These are phyloP conservation scores for Onthophagus sagittarius DNA, from an alignment of 2,888 invertebrate genomes.

Conservation along the genomic window DNA sequence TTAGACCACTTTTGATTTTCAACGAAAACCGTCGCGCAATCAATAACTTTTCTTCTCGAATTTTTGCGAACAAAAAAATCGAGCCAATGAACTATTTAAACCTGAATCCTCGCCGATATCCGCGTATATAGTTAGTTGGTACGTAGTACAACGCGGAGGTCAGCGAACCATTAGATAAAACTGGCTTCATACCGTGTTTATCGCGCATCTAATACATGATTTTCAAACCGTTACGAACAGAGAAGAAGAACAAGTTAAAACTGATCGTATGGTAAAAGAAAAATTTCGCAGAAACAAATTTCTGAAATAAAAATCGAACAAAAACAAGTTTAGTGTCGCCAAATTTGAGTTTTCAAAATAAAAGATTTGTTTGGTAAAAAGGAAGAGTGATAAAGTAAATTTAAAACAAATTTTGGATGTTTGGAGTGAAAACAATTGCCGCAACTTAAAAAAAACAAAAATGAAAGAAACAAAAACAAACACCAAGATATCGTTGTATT, in stretches of 20 bases:
- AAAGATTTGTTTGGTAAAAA: too few species aligned
- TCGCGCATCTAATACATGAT: not conserved
- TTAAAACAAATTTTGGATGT: not conserved
- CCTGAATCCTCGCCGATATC: not conserved
- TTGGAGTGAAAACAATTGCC: not conserved
- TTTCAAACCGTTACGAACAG: not conserved
- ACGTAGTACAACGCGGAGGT: not conserved
- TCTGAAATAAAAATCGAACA: not conserved
- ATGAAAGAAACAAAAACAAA: not conserved
- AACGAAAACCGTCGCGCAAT: too few species aligned
- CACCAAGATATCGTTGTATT: not conserved
- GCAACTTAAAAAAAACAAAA: not conserved
- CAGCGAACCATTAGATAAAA: not conserved
- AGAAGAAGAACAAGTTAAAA: not conserved
- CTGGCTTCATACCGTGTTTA: not conserved
- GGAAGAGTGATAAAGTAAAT: not conserved
- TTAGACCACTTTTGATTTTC: too few species aligned
- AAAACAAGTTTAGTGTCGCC: not conserved
- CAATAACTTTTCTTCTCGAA: too few species aligned
- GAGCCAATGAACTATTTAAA: too few species aligned
- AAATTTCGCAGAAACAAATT: not conserved
- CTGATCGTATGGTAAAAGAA: not conserved
- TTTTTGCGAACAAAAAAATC: too few species aligned
- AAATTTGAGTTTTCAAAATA: not conserved
- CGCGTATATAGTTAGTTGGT: not conserved